Base-by-base conservation (phyloP, 2,797 vertebrate genomes). In the Craterocephalus amniculus region DNA sequence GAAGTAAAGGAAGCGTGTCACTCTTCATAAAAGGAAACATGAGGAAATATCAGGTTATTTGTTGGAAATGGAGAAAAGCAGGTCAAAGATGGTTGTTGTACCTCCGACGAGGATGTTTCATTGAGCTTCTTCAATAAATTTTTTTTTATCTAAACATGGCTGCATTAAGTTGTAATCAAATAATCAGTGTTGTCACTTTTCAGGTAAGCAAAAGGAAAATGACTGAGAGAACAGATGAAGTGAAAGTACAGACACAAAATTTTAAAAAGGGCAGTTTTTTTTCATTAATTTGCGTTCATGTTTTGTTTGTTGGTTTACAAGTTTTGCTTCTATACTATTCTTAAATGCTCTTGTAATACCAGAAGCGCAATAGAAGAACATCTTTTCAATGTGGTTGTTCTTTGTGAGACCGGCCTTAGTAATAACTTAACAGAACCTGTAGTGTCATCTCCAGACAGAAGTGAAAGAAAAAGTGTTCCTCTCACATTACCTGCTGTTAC, bases 401-500 rank as follows among this genome's bases (percentile, higher is more conserved):
- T 67, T n/a, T 67, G 11, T 29, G 54, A 22, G 32, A n/a, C 12
- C 2, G 43, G 36, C 56, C 69, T 59, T 67, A 45, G 24, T 63
- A 69, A 64, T 62, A 67, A 79, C 70, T 63, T 24, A 67, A 83
- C 35, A 72, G 43, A 81, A 81, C 78, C 74, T 76, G 52, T 36
- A 76, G 59, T 75, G 76, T 79, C 83, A 83, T 77, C 75, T 86
- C 51, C 32, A 80, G 78, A 78, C 84, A 78, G 63, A 76, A 67
- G 74, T 11, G 57, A 66, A 81, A 84, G 36, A 81, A 88, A 89
- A 74, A 84, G 78, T 74, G 80, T 86, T 87, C 76, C 78, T 85
- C 82, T 91, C 81, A 86, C 80, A 77, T 89, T 88, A 83, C 84
- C 74, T 79, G 71, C 83, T 88, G 77, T 87, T 87, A 84, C 87